Base-by-base conservation (phyloP, 2,797 vertebrate species). In the Schizopygopsis pylzovi region DNA sequence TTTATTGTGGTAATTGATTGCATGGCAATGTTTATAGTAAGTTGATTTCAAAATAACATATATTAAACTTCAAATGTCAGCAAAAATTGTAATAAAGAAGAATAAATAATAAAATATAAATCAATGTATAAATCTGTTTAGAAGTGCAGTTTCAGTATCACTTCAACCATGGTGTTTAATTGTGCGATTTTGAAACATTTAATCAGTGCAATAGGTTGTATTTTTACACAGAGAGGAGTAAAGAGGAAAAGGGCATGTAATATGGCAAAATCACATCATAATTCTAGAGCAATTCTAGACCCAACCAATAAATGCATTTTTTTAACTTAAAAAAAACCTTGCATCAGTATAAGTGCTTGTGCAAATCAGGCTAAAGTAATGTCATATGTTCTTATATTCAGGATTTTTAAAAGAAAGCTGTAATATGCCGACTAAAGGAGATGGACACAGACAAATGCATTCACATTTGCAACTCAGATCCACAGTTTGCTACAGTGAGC, bases 391-490 rank as follows among this genome's bases (percentile, higher is more conserved):
- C 39, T 43, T 63, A 59, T 41, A 45, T 37, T 49, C 7, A 67
- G 5, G 10, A 47, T 80, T 67, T 65, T 49, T 15, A 15, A 80
- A 67, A 67, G 25, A 12, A 67, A 65, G 10, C 41, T 47, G 10
- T 65, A 80, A 65, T n/a, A 37, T n/a, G 20, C 33, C 33, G 25
- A 7, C 10, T n/a, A 81, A 81, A 39, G 45, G 16, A 81, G 22
- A 52, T 25, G 18, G 54, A 56, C 45, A 81, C 25, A n/a, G 45
- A 39, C 28, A 33, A 33, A 73, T 70, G 39, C 54, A 54, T 83
- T 72, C 70, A 73, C 81, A 83, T 61, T 71, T 56, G 37, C 67
- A 68, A 81, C 52, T 91, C 54, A 45, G 49, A 85, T 25, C 52
- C 79, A 80, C 65, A 59, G 79, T 79, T 63, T n/a, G 54, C 84